Evolutionary conservation across 1,140 invertebrate genomes (phyloP).

Genomic region (Calliphora vicina): DNA sequence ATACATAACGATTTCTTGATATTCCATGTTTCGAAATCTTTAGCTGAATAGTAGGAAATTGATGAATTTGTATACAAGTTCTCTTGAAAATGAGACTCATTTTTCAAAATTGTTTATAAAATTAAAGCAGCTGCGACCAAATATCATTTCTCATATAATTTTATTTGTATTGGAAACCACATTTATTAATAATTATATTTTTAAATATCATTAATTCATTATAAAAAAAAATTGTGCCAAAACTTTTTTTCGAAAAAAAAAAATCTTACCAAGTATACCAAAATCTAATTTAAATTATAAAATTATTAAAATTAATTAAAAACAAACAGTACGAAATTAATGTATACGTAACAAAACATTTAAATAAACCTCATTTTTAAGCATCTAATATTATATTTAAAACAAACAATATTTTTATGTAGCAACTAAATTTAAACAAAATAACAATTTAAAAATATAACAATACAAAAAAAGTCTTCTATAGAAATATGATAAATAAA

Average conservation of each 20-base stretch:
- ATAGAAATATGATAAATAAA: background rate
- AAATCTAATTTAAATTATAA: background rate
- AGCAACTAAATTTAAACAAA: background rate
- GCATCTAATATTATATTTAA: background rate
- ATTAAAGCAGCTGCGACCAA: background rate
- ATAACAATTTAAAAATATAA: background rate
- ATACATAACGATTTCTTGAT: too few relatives aligned
- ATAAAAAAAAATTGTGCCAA: conserved; percentile 19
- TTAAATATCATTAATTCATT: background rate
- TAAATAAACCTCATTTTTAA: conserved; percentile 15
- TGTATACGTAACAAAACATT: conserved; percentile 22
- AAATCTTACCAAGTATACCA: background rate
- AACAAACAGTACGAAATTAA: conserved; percentile 16
- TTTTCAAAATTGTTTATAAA: too few relatives aligned
- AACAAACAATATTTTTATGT: background rate
- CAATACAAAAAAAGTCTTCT: background rate
- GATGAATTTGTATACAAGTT: too few relatives aligned
- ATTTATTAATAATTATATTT: too few relatives aligned
- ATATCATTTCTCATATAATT: background rate
- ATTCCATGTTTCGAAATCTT: too few relatives aligned
- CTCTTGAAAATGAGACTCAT: too few relatives aligned
- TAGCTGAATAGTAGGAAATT: too few relatives aligned
- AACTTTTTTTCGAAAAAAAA: background rate
- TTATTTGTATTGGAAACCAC: background rate
- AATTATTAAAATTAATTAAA: background rate